These are phyloP conservation scores for Leistus spinibarbis DNA, from an alignment of 2,888 invertebrate genomes.

Conservation along the genomic window DNA sequence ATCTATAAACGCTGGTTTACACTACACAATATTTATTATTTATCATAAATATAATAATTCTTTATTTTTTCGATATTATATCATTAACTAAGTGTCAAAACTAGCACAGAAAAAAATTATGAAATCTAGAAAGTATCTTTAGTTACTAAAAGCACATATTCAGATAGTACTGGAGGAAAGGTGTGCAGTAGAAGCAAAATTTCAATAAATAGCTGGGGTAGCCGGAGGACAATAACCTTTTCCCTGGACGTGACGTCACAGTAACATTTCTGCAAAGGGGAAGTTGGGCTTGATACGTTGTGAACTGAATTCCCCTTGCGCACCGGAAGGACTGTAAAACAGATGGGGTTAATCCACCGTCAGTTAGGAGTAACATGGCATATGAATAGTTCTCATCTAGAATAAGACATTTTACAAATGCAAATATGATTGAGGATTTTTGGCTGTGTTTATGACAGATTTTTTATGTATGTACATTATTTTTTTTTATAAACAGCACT, in stretches of 20 bases:
- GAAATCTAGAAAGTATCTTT: too few relatives aligned
- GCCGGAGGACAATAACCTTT: slow-evolving; percentile 25
- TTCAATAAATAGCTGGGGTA: slow-evolving; percentile 9
- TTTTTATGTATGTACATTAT: too few relatives aligned
- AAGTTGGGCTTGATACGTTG: slow-evolving; percentile 8
- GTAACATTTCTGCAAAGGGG: slow-evolving; percentile 27
- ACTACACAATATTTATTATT: too few relatives aligned
- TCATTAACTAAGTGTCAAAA: too few relatives aligned
- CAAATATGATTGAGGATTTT: neutral
- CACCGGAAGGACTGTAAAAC: slow-evolving; percentile 27
- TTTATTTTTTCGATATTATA: too few relatives aligned
- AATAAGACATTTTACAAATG: neutral
- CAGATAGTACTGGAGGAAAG: neutral
- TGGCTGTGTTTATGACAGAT: neutral
- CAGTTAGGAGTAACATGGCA: neutral
- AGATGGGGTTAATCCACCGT: slow-evolving; percentile 23
- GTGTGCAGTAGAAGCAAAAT: neutral
- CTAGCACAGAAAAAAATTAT: too few relatives aligned
- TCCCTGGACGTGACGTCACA: slow-evolving; percentile 24
- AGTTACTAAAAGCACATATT: too few relatives aligned
- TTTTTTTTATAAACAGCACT: too few relatives aligned
- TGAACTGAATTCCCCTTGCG: neutral
- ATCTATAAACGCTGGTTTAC: too few relatives aligned
- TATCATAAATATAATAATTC: too few relatives aligned
- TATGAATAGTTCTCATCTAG: neutral